Percentiles rank a stretch among this genome's conserved stretches.
Conservation (phyloP, 2,113 vertebrate genomes). For the Athene noctua region DNA sequence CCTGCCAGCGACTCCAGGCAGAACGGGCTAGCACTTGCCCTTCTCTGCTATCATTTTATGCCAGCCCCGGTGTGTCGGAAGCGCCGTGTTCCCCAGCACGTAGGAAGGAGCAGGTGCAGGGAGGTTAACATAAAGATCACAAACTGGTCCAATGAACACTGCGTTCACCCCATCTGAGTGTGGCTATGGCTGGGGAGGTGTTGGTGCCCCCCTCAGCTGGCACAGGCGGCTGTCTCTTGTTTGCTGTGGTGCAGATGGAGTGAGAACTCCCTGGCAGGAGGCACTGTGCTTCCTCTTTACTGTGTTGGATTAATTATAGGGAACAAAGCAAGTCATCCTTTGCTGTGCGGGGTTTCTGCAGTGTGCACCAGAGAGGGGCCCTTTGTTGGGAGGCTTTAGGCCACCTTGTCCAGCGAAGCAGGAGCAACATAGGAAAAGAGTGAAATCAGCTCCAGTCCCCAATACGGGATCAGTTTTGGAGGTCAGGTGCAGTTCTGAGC, state of each 20-base stretch:
- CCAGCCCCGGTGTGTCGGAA: rapidly evolving
- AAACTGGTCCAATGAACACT: not conserved
- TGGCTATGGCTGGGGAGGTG: not conserved
- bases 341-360: not conserved
- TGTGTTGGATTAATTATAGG: not conserved
- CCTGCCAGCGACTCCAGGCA: not conserved
- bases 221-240: not conserved
- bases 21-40: rapidly evolving
- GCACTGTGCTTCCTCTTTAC: not conserved
- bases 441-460: not conserved
- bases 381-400: not conserved
- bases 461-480: not conserved
- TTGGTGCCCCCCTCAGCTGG: not conserved
- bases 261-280: not conserved
- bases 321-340: not conserved
- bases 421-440: not conserved
- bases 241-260: not conserved
- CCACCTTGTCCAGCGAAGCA: not conserved
- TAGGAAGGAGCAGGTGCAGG: not conserved
- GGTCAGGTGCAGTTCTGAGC: not conserved
- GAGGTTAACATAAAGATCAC: rapidly evolving
- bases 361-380: not conserved
- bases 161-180: rapidly evolving
- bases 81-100: rapidly evolving
- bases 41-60: not conserved